Base-by-base conservation (phyloP, 2,797 vertebrate species). In the Sebastes matsubarae region DNA sequence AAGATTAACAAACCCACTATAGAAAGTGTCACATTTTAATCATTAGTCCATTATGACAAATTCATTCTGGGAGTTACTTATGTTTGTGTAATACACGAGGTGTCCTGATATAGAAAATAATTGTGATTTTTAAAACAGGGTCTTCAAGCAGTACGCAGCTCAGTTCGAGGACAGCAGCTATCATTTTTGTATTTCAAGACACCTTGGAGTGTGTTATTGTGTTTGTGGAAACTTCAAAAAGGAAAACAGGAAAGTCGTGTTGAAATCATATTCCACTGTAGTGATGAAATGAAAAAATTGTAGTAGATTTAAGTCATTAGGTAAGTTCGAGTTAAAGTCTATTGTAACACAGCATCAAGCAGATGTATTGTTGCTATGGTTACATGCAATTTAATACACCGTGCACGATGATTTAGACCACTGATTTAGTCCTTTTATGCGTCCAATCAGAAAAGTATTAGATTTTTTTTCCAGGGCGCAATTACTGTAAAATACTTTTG, bases 1-100 rank as follows among this genome's bases (percentile, higher is more conserved):
- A 81, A 81, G 82, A 81, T 90, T 81, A 85, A 81, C 42, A 74
- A 29, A 6, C 22, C 38, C 36, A 10, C 27, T 42, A 52, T 38
- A 38, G 63, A 81, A 68, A 32, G 16, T 68, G 63, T 60, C 65
- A 66, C 67, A 72, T 68, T 69, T 27, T 80, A 63, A 36, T 78
- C 60, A 86, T 73, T 25, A 75, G 32, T 68, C 77, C 68, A 16
- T 76, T 69, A 75, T 80, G 57, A 64, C 32, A 34, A 25, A 52
- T 55, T 50, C 13, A 71, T 77, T 68, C 70, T 72, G 42, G 50
- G 58, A 72, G 61, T 24, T 29, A 50, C n/a, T 78, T 7, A 75
- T 63, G 52, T 64, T 77, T 22, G 46, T 59, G 30, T 32, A 64
- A 75, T 67, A 34, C 34, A 65, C 4, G 1, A 52, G 54, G 42